phyloP scores from a whole-genome alignment of 2,888 invertebrate genomes.

The Idaea biselata region DNA sequence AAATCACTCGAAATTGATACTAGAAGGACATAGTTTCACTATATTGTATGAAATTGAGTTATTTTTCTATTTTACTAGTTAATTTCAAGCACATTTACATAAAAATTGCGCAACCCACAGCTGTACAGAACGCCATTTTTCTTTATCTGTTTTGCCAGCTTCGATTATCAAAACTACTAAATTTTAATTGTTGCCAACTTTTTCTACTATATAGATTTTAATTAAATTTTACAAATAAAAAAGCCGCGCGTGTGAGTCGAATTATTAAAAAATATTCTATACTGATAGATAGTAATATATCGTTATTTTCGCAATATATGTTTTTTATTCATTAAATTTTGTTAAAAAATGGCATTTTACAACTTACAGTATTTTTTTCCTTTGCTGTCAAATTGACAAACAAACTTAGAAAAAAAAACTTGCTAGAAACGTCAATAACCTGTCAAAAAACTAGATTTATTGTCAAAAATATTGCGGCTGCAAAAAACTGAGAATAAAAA shows the following conservation, averaged over 20 bases:
- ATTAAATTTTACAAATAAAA: too few relatives aligned
- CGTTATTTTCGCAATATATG: too few relatives aligned
- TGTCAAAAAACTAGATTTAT: conserved; percentile 17
- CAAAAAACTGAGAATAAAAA: conserved; percentile 22
- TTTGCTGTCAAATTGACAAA: conserved; percentile 13
- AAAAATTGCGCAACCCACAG: conserved; percentile 80
- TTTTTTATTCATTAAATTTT: too few relatives aligned
- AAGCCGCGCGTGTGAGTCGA: too few relatives aligned
- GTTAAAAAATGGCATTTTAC: too few relatives aligned
- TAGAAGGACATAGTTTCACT: conserved; percentile 52
- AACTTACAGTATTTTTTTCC: too few relatives aligned
- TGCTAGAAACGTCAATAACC: neutral
- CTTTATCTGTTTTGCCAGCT: conserved; percentile 50
- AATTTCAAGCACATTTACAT: conserved; percentile 73
- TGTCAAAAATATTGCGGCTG: conserved; percentile 15
- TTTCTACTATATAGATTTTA: too few relatives aligned
- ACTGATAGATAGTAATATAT: too few relatives aligned
- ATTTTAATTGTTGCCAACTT: conserved; percentile 12
- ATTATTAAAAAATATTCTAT: too few relatives aligned
- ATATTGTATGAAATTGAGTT: conserved; percentile 45
- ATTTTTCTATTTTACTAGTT: conserved; percentile 39
- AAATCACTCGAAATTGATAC: conserved; percentile 45
- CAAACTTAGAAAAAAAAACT: conserved; percentile 15
- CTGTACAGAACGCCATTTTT: conserved; percentile 78
- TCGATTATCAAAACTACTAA: conserved; percentile 10